phyloP scores from a whole-genome alignment of 2,888 invertebrate species.

The Drosophila leonis region DNA sequence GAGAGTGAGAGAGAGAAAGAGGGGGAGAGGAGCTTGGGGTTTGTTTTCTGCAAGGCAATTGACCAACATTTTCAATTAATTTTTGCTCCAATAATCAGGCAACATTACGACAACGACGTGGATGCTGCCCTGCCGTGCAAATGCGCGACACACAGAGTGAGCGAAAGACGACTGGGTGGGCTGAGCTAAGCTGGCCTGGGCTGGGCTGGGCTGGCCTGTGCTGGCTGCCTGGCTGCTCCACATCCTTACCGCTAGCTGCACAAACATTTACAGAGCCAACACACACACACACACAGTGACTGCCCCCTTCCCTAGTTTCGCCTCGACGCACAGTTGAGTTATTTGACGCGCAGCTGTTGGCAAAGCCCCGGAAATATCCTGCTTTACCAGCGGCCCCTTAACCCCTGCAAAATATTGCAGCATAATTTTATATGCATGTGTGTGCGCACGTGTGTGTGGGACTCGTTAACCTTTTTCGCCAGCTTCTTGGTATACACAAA shows the following conservation, averaged over 20 bases:
- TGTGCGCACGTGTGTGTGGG: slow-evolving; percentile 25
- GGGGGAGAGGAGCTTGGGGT: not conserved
- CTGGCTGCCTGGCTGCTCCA: slow-evolving; percentile 10
- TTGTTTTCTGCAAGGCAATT: slow-evolving; percentile 69
- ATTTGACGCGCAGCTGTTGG: slow-evolving; percentile 78
- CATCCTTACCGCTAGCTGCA: slow-evolving; percentile 46
- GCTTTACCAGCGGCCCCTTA: not conserved
- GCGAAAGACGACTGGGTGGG: slow-evolving; percentile 1
- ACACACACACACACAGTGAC: not conserved
- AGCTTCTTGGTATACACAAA: slow-evolving; percentile 56
- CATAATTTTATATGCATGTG: slow-evolving; percentile 57
- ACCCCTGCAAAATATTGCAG: slow-evolving; percentile 67
- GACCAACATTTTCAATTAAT: slow-evolving; percentile 85
- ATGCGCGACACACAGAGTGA: slow-evolving; percentile 31
- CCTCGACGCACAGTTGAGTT: slow-evolving; percentile 78
- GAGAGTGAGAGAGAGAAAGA: not conserved
- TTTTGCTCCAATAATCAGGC: slow-evolving; percentile 83
- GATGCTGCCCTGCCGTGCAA: slow-evolving; percentile 55
- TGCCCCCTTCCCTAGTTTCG: slow-evolving; percentile 10
- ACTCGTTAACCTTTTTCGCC: slow-evolving; percentile 70
- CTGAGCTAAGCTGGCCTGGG: not conserved
- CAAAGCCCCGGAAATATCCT: slow-evolving; percentile 57
- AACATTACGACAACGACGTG: slow-evolving; percentile 48
- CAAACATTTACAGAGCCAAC: slow-evolving; percentile 61
- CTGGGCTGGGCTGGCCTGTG: not conserved